Evolutionary conservation across 2,888 invertebrate species (phyloP).

Genomic region (Plutella xylostella): DNA sequence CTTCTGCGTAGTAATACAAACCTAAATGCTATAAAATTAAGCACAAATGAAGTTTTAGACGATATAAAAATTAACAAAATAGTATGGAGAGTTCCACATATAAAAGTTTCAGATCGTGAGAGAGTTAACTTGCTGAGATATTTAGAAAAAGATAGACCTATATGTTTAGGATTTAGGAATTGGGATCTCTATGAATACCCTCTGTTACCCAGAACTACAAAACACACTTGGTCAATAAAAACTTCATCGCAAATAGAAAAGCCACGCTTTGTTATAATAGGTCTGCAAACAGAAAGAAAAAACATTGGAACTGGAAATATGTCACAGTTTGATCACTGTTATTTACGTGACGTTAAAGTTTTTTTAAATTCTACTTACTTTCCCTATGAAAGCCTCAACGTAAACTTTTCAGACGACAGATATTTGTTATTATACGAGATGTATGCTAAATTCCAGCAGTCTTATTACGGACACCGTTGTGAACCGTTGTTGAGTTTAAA

Average conservation of each 20-base stretch:
- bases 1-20: slow-evolving; percentile 27
- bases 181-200: slow-evolving; percentile 38
- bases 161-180: slow-evolving; percentile 26
- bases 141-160: slow-evolving; percentile 24
- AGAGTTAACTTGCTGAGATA: slow-evolving; percentile 8
- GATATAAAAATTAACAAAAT: slow-evolving; percentile 10
- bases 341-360: slow-evolving; percentile 8
- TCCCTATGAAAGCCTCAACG: slow-evolving; percentile 10
- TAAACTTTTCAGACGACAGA: slow-evolving; percentile 1
- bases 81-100: not conserved
- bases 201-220: slow-evolving; percentile 25
- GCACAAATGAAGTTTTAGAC: slow-evolving; percentile 11
- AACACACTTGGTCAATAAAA: slow-evolving; percentile 28
- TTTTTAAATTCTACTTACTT: slow-evolving; percentile 11
- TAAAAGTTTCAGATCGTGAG: slow-evolving; percentile 5
- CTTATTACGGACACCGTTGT: slow-evolving; percentile 11
- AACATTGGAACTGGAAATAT: slow-evolving; percentile 20
- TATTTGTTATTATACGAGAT: slow-evolving; percentile 9
- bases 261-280: slow-evolving; percentile 32
- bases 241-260: slow-evolving; percentile 31
- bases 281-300: slow-evolving; percentile 35
- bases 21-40: slow-evolving; percentile 23
- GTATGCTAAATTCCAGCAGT: slow-evolving; percentile 13
- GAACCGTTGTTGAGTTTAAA: slow-evolving; percentile 11
- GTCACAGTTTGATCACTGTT: slow-evolving; percentile 23